These are phyloP conservation scores for Anticlea derivata DNA, from an alignment of 2,888 invertebrate genomes.

Conservation along the genomic window DNA sequence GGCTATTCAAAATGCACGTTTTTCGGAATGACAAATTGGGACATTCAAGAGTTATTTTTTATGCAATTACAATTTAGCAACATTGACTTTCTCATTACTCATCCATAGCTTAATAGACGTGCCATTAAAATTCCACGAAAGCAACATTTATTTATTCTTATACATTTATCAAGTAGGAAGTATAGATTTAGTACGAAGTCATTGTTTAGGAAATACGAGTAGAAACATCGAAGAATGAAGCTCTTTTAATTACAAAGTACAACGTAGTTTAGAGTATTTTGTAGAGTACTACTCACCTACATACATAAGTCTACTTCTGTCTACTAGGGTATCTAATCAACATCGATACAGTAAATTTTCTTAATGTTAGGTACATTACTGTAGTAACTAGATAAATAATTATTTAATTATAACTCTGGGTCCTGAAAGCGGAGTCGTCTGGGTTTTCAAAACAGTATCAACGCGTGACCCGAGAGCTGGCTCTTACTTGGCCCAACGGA, in stretches of 20 bases:
- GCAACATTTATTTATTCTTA: constrained; percentile 19
- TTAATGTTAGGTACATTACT: neutral
- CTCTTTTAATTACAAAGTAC: constrained; percentile 4
- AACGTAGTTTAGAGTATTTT: constrained; percentile 1
- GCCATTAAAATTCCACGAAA: constrained; percentile 27
- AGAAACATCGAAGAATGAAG: constrained; percentile 9
- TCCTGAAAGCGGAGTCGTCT: no score
- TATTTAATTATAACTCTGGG: no score
- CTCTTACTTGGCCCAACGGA: no score
- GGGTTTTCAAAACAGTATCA: no score
- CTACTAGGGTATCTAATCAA: neutral
- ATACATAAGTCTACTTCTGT: neutral
- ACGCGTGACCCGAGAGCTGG: no score
- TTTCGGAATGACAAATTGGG: constrained; percentile 5
- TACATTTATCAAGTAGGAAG: constrained; percentile 7
- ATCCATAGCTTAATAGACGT: constrained; percentile 12
- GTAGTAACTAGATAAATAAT: no score
- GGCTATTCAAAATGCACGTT: no score
- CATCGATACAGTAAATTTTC: neutral
- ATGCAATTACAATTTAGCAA: constrained; percentile 11
- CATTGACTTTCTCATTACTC: constrained; percentile 25
- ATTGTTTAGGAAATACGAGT: constrained; percentile 8
- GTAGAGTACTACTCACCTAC: neutral
- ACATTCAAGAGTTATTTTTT: constrained; percentile 1
- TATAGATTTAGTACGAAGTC: constrained; percentile 9